Evolutionary conservation across 2,888 invertebrate species (phyloP), one percentile per base, ranked within the genome.

Genomic region (Cistogaster globosa): DNA sequence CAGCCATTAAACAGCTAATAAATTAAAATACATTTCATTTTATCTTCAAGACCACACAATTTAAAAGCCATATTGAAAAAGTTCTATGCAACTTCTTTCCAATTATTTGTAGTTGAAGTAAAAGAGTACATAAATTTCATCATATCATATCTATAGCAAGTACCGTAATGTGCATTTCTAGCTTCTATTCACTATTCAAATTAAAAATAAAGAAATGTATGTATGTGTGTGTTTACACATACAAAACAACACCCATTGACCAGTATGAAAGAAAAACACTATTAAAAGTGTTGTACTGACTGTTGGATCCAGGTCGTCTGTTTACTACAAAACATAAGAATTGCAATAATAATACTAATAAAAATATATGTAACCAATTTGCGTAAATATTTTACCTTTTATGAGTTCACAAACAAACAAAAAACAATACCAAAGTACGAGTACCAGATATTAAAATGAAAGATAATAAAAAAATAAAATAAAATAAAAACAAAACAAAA

Each of bases 331-430:
- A 75, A 55, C 8, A 45, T 20, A 58, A 65, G 20, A 76, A 65
- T 60, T 38, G 38, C 62, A 69, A 71, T 71, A 63, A 77, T 67
- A 71, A 71, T 65, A 32, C 32, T 32, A 76, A 78, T 57, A 83
- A 79, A 81, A 82, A 71, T 82, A 36, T 71, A 79, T 85, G 85
- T 78, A 78, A 69, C 78, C 82, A 85, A 85, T 85, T 85, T 85
- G 85, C 85, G 85, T 85, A 85, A 82, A 85, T 82, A 75, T 82
- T 85, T 82, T 85, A 75, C 78, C 74, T 82, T 82, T 82, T 79
- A 72, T 65, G 71, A 83, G 85, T 75, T 78, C 68, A 65, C 57
- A 42, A 55, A 55, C 57, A 42, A 55, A 55, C 65, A 75, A 38
- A 11, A 45, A 38, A 42, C n/a, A 45, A 55, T 51, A 32, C 69